phyloP scores from a whole-genome alignment of 1,140 invertebrate species.

The Mamestra configurata region DNA sequence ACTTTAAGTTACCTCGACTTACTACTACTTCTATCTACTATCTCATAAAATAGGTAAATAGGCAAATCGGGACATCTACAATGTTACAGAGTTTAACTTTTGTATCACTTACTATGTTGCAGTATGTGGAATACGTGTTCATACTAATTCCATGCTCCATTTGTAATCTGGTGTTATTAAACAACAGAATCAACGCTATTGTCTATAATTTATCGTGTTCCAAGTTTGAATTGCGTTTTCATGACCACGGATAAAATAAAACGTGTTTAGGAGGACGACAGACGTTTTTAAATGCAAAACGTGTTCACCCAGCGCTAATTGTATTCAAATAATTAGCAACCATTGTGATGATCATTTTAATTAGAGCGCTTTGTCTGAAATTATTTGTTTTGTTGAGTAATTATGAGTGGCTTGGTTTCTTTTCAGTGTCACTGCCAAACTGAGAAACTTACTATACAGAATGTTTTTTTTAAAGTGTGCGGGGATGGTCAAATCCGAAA shows the following conservation, averaged over 20 bases:
- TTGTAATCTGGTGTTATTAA: neutral
- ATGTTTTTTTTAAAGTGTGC: too few relatives aligned
- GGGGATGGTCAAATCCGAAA: too few relatives aligned
- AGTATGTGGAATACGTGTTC: too few relatives aligned
- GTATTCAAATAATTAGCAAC: slow-evolving; percentile 36
- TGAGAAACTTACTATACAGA: neutral
- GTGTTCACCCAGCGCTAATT: slow-evolving; percentile 24
- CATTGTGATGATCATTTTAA: slow-evolving; percentile 33
- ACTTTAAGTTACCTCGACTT: too few relatives aligned
- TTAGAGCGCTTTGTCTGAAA: slow-evolving; percentile 14
- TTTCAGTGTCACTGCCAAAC: neutral
- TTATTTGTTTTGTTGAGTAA: neutral
- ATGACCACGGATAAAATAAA: slow-evolving; percentile 22
- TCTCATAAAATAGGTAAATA: too few relatives aligned
- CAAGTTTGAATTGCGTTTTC: slow-evolving; percentile 13
- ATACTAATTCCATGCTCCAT: too few relatives aligned
- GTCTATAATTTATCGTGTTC: neutral
- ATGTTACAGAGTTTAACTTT: too few relatives aligned
- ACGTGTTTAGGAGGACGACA: slow-evolving; percentile 32
- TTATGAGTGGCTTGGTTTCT: too few relatives aligned
- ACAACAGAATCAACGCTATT: neutral
- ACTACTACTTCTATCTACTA: too few relatives aligned
- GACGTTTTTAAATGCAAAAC: slow-evolving; percentile 23
- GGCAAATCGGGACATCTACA: too few relatives aligned
- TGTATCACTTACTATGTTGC: too few relatives aligned